Evolutionary conservation across 1,140 invertebrate genomes (phyloP).

Genomic region (Papilio helenus): DNA sequence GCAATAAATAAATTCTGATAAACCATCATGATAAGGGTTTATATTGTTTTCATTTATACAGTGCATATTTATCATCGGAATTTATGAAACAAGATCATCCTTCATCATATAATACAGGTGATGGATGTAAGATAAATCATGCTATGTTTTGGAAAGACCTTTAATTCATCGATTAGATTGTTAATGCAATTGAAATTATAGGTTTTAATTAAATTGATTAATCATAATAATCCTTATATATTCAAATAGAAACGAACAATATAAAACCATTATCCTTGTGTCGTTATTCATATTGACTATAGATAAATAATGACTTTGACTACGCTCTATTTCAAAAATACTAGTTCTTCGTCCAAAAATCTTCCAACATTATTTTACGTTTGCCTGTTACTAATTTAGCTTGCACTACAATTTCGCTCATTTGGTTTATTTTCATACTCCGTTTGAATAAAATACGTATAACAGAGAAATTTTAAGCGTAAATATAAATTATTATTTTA

Average conservation of each 20-base stretch:
- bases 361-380: not conserved
- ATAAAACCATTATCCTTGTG: not conserved
- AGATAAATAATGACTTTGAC: constrained; percentile 27
- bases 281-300: not conserved
- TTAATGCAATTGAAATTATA: no score
- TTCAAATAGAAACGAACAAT: not conserved
- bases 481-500: not conserved
- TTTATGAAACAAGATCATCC: not conserved
- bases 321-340: not conserved
- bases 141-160: not conserved
- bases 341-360: constrained; percentile 2
- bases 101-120: not conserved
- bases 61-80: not conserved
- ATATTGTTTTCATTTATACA: constrained; percentile 42
- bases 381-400: constrained; percentile 1
- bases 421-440: not conserved
- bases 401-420: not conserved
- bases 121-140: not conserved
- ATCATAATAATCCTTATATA: no score
- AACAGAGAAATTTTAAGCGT: not conserved
- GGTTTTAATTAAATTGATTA: no score
- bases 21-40: constrained; percentile 50
- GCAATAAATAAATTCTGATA: constrained; percentile 59
- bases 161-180: no score
- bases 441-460: not conserved